These are phyloP conservation scores for Ophioninae sp. DNA, from an alignment of 2,888 invertebrate species.

Conservation along the genomic window DNA sequence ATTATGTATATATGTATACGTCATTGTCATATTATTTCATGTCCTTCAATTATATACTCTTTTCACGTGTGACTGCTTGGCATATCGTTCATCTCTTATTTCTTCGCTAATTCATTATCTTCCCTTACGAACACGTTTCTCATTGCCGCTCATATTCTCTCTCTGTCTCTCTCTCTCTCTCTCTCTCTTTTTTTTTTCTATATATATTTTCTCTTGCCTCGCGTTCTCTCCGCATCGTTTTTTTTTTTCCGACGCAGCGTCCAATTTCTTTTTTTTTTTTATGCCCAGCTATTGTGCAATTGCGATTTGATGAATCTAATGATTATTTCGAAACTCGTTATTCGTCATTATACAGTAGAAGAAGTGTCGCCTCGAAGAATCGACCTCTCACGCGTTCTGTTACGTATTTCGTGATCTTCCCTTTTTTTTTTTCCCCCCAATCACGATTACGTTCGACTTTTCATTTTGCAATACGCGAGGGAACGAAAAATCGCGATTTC, in stretches of 20 bases:
- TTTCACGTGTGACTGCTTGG: conserved; percentile 46
- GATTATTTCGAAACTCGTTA: conserved; percentile 44
- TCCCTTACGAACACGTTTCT: neutral
- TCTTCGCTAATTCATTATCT: neutral
- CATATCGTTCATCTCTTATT: conserved; percentile 4
- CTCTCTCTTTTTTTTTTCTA: conserved; percentile 9
- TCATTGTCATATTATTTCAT: conserved; percentile 54
- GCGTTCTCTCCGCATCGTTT: neutral
- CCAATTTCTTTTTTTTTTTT: too few species aligned
- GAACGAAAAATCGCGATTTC: conserved; percentile 13
- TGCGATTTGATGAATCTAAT: conserved; percentile 50
- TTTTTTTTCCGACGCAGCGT: conserved; percentile 22
- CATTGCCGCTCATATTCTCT: neutral
- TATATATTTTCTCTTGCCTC: neutral
- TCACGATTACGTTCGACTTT: too few species aligned
- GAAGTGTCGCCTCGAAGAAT: conserved; percentile 17
- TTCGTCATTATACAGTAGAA: conserved; percentile 49
- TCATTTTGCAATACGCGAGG: neutral
- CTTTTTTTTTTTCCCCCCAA: neutral
- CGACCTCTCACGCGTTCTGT: neutral
- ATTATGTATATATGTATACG: conserved; percentile 67
- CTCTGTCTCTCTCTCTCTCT: conserved; percentile 13
- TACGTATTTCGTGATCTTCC: conserved; percentile 6
- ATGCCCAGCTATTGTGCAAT: conserved; percentile 58
- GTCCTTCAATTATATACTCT: conserved; percentile 31